These are phyloP conservation scores for Microcebus griseorufus DNA, from an alignment of 2,113 vertebrate species.

Conservation along the genomic window DNA sequence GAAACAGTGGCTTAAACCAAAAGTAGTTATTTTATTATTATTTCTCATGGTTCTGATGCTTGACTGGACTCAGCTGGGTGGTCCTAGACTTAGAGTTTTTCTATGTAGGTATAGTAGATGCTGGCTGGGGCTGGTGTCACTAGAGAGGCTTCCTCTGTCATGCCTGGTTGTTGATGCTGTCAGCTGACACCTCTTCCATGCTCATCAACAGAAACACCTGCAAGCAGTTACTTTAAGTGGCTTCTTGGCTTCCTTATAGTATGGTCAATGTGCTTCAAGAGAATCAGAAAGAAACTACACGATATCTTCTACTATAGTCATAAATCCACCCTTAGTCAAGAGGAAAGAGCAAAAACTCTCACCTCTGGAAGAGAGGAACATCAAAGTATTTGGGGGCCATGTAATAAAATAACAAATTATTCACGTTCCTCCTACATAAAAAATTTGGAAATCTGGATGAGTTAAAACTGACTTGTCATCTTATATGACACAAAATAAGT, in stretches of 20 bases:
- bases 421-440: background rate
- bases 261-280: background rate
- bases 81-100: background rate
- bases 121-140: rapidly evolving
- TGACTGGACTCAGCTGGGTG: background rate
- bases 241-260: background rate
- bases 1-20: background rate
- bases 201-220: background rate
- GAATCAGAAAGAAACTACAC: background rate
- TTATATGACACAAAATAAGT: background rate
- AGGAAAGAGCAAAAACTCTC: background rate
- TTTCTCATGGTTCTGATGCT: background rate
- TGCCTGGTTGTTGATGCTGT: background rate
- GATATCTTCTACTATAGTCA: background rate
- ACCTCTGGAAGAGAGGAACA: background rate
- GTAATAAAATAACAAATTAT: background rate
- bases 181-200: background rate
- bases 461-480: background rate
- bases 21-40: background rate
- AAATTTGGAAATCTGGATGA: background rate
- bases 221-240: background rate
- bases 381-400: background rate
- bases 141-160: background rate
- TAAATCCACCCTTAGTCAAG: background rate
- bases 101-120: background rate